Conservation (phyloP, 2,797 vertebrate genomes). For the Chiroxiphia lanceolata region DNA sequence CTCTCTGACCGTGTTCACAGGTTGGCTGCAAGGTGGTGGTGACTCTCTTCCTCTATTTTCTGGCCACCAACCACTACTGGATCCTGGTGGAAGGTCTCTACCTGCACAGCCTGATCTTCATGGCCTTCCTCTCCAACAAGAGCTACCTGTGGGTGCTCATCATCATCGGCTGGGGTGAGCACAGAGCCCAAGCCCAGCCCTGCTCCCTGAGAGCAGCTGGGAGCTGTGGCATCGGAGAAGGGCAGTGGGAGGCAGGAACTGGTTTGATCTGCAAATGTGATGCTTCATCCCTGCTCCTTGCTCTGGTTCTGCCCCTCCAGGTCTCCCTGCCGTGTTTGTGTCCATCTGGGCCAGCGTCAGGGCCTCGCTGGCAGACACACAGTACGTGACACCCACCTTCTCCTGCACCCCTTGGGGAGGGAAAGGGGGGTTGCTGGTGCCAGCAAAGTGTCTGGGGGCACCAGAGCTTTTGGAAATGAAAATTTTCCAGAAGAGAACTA, state of each 20-base stretch:
- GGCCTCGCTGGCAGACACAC: constrained; percentile 88
- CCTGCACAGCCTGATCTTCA: constrained; percentile 92
- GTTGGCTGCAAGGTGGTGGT: constrained; percentile 89
- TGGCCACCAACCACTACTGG: constrained; percentile 95
- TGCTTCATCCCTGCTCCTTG: not conserved
- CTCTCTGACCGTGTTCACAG: constrained; percentile 53
- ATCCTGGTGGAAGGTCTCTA: constrained; percentile 94
- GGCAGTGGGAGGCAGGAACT: not conserved
- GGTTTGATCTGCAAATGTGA: not conserved
- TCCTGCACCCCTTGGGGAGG: not conserved
- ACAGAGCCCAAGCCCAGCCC: not conserved
- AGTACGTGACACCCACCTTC: constrained; percentile 80
- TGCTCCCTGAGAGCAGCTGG: accelerated
- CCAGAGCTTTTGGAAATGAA: not conserved
- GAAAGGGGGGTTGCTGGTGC: not conserved
- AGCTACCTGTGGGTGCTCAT: constrained; percentile 90
- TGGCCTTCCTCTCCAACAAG: constrained; percentile 92
- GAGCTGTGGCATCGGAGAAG: not conserved
- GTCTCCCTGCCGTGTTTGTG: constrained; percentile 89
- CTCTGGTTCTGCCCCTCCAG: constrained; percentile 62
- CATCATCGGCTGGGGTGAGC: constrained; percentile 91
- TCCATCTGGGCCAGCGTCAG: constrained; percentile 90
- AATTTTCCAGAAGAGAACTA: not conserved
- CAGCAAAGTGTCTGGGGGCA: not conserved
- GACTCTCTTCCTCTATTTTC: constrained; percentile 90